phyloP scores from a whole-genome alignment of 2,888 invertebrate genomes.

The Dimorphilus gyrociliatus region DNA sequence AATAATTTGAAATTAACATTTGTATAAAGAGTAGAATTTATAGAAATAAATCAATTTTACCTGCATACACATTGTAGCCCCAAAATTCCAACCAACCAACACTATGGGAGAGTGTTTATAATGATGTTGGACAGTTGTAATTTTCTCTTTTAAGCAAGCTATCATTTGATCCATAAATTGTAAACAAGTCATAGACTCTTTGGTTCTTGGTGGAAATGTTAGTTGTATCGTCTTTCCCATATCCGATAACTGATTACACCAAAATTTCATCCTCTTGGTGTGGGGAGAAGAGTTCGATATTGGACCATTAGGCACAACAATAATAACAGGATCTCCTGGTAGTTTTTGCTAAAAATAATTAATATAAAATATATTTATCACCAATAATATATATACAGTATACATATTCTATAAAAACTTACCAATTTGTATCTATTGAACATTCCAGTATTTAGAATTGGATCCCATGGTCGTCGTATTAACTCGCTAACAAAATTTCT shows the following conservation, averaged over 20 bases:
- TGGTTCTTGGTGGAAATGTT: no score
- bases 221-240: slow-evolving; percentile 50
- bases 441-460: slow-evolving; percentile 45
- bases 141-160: no score
- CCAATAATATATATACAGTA: not conserved
- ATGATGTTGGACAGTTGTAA: no score
- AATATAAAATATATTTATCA: not conserved
- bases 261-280: slow-evolving; percentile 49
- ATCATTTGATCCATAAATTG: no score
- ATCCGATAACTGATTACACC: slow-evolving; percentile 51
- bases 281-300: slow-evolving; percentile 16
- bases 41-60: no score
- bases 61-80: no score
- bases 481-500: slow-evolving; percentile 50
- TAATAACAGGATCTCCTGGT: slow-evolving; percentile 44
- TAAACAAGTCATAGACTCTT: no score
- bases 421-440: slow-evolving; percentile 49
- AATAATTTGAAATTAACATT: slow-evolving; percentile 4
- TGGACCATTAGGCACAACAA: slow-evolving; percentile 35
- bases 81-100: slow-evolving; percentile 59
- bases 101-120: no score
- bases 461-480: slow-evolving; percentile 57
- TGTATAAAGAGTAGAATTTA: no score
- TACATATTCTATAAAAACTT: slow-evolving; percentile 14
- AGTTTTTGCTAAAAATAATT: slow-evolving; percentile 44